These are phyloP conservation scores for Magallana gigas DNA, from an alignment of 1,140 invertebrate species.

Conservation along the genomic window DNA sequence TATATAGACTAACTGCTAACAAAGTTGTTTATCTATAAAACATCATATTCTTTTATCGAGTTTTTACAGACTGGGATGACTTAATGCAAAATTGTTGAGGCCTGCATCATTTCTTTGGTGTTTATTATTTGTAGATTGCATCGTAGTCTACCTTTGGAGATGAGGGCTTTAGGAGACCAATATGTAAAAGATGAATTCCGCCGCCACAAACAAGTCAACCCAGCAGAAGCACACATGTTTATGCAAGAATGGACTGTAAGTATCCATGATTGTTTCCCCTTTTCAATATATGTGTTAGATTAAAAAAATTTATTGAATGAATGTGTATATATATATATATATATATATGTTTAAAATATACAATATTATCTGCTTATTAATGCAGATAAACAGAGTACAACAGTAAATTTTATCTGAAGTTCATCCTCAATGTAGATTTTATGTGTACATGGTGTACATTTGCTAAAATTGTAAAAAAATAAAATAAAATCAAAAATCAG, in stretches of 20 bases:
- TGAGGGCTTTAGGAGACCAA: slow-evolving; percentile 84
- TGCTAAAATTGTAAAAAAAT: no score
- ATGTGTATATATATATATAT: no score
- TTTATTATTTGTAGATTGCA: slow-evolving; percentile 84
- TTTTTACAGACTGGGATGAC: background rate
- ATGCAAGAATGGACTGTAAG: slow-evolving; percentile 94
- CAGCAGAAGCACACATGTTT: slow-evolving; percentile 87
- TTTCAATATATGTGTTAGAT: no score
- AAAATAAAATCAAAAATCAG: no score
- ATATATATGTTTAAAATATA: no score
- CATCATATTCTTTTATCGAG: background rate
- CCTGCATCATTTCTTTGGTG: background rate
- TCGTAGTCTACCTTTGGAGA: slow-evolving; percentile 87
- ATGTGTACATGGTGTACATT: no score
- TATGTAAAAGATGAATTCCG: slow-evolving; percentile 94
- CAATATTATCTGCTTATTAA: no score
- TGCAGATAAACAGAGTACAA: no score
- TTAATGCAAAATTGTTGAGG: background rate
- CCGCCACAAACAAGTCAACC: slow-evolving; percentile 89
- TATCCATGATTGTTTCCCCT: background rate
- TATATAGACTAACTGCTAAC: background rate
- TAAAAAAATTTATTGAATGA: no score
- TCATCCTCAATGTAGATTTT: no score
- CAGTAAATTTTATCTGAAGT: no score
- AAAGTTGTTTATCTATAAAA: background rate